Conservation (phyloP, 2,113 vertebrate species). For the Chunga burmeisteri region DNA sequence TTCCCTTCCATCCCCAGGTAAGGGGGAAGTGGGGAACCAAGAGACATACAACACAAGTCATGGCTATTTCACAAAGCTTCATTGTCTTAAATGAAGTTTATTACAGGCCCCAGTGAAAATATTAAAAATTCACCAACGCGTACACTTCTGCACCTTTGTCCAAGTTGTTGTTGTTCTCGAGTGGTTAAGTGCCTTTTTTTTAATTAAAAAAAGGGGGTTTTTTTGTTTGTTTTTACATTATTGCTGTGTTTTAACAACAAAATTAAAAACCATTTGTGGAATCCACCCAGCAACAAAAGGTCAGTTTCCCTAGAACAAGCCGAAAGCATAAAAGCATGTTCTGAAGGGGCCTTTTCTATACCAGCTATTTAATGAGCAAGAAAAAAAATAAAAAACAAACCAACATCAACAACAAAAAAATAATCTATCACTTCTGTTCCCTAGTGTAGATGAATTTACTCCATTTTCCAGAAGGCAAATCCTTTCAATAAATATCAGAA, state of each 20-base stretch:
- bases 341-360: constrained; percentile 20
- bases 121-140: not conserved
- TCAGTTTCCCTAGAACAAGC: constrained; percentile 33
- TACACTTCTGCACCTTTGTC: not conserved
- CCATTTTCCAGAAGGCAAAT: constrained; percentile 36
- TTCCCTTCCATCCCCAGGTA: not conserved
- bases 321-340: not conserved
- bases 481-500: constrained; percentile 73
- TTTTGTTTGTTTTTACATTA: constrained; percentile 71
- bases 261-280: constrained; percentile 11
- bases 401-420: not conserved
- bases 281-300: constrained; percentile 30
- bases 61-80: constrained; percentile 46
- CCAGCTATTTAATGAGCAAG: not conserved
- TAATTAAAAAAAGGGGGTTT: not conserved
- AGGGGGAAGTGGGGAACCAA: not conserved
- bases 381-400: not conserved
- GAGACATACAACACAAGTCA: not conserved
- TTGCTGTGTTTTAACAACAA: constrained; percentile 72
- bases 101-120: constrained; percentile 28
- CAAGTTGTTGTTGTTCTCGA: not conserved
- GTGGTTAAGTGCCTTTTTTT: constrained; percentile 54
- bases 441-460: not conserved
- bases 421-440: not conserved
- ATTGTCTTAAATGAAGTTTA: constrained; percentile 16